phyloP scores from a whole-genome alignment of 2,113 vertebrate genomes.

The Sapajus apella region DNA sequence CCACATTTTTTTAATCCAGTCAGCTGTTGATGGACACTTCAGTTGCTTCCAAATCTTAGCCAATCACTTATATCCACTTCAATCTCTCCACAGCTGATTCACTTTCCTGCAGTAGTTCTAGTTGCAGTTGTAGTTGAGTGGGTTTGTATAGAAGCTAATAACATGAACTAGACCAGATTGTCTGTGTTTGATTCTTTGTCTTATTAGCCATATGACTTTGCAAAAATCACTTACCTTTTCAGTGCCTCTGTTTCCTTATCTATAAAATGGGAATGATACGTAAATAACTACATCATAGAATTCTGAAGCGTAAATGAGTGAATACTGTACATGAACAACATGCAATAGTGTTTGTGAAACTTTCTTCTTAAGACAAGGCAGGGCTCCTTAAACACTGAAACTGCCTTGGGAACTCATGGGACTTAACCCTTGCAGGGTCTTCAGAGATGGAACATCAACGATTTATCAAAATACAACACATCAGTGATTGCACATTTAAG shows the following conservation, averaged over 20 bases:
- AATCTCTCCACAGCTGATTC: neutral
- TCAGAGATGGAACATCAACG: neutral
- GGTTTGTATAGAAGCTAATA: neutral
- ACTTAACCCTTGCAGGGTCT: neutral
- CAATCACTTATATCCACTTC: neutral
- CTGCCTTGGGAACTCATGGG: neutral
- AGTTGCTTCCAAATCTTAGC: too few relatives aligned
- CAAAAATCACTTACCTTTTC: neutral
- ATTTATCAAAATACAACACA: neutral
- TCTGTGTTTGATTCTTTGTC: neutral
- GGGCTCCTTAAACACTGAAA: neutral
- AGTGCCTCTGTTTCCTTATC: neutral
- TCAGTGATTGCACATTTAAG: neutral
- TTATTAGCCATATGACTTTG: neutral
- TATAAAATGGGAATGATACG: neutral
- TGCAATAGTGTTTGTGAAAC: rapidly evolving
- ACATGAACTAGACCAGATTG: neutral
- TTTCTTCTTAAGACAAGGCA: neutral
- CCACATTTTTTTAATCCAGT: too few relatives aligned
- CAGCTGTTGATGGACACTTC: too few relatives aligned
- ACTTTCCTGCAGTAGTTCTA: too few relatives aligned
- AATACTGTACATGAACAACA: too few relatives aligned
- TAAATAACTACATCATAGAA: neutral
- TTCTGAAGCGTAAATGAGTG: neutral
- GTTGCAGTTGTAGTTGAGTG: neutral